Evolutionary conservation across 1,140 invertebrate genomes (phyloP), one percentile per base, ranked within the genome.

Genomic region (Ylistrum balloti): DNA sequence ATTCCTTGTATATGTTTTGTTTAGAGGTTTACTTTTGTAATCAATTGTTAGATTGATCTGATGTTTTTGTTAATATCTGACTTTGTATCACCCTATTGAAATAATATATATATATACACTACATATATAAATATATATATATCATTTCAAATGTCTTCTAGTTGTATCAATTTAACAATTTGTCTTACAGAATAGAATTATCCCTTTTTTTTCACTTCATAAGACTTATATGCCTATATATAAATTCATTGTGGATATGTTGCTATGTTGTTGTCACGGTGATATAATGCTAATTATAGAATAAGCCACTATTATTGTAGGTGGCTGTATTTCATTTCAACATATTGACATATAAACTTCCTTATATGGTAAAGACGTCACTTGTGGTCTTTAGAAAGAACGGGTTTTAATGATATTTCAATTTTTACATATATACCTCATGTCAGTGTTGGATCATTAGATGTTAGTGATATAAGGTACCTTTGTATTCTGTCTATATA

Each of bases 401-500:
- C 56, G 56, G 56, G 56, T 74, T 74, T 74, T 74, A 74, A 74
- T 74, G 56, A 74, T 74, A 74, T 74, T 74, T 74, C 56, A 74
- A 74, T 74, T 74, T 74, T 74, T 74, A 74, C 56, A 74, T 74
- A 74, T 74, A 74, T 74, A 74, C 56, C 56, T 74, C 56, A 74
- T 74, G 56, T 74, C 2, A 5, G 11, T 28, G n/a, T 74, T 11
- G 1, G 56, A 74, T 74, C 56, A 74, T 74, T 74, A 74, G 56
- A 45, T 2, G 56, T 74, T 74, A 74, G 56, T 74, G 56, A 74
- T 74, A 28, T 28, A 74, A 74, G 56, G 5, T 74, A 28, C 35
- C 5, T 7, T 38, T 38, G 17, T n/a, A 74, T 74, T 74, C n/a
- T 74, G 56, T 17, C 56, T 74, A 74, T 74, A 74, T 74, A 74